phyloP scores from a whole-genome alignment of 2,888 invertebrate species.

The Leptarthrus brevirostris region DNA sequence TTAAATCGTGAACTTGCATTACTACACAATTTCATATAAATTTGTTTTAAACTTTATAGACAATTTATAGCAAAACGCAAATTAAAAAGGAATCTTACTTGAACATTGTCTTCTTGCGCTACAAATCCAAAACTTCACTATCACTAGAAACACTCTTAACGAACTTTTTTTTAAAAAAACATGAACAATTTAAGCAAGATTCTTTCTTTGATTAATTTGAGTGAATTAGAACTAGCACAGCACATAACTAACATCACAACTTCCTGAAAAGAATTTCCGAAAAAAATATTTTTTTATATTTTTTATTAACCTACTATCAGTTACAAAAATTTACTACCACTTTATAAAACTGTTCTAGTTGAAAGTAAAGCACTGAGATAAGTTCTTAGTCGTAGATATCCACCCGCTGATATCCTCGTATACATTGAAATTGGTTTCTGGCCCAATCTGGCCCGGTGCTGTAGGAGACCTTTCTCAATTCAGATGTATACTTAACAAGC shows the following conservation, averaged over 20 bases:
- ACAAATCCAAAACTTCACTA: no score
- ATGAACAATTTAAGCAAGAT: no score
- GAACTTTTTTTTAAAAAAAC: no score
- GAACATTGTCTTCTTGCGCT: no score
- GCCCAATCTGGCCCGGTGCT: not conserved
- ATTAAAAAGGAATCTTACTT: no score
- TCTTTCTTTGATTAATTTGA: not conserved
- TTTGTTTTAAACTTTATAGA: no score
- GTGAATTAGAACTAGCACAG: not conserved
- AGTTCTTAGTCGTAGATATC: constrained; percentile 3
- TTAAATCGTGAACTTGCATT: no score
- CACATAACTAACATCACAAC: constrained; percentile 5
- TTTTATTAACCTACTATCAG: not conserved
- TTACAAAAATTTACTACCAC: not conserved
- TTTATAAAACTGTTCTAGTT: not conserved
- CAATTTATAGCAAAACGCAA: no score
- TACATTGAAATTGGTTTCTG: constrained; percentile 37
- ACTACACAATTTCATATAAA: no score
- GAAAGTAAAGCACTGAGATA: not conserved
- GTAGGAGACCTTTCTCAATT: constrained; percentile 1
- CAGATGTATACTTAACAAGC: constrained; percentile 20
- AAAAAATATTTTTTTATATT: no score
- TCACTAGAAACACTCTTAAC: no score
- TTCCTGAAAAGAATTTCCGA: not conserved
- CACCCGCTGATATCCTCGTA: constrained; percentile 37